Base-by-base conservation (phyloP, 2,113 vertebrate species). In the Setophaga petechia region DNA sequence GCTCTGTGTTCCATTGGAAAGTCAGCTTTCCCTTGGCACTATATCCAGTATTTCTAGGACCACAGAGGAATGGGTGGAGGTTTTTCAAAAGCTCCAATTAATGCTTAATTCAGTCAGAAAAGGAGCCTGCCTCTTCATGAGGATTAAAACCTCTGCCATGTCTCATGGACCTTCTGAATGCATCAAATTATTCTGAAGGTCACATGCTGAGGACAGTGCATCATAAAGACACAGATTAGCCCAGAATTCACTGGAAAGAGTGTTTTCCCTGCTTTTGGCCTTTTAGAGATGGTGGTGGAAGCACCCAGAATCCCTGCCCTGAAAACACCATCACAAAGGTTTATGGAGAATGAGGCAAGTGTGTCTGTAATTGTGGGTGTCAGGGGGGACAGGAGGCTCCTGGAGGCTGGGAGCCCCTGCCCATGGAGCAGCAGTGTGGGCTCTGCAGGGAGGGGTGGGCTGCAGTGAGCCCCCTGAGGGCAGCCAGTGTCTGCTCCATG, bases 11-110 rank as follows among this genome's bases (percentile, higher is more conserved):
- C 79, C 65, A 65, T 52, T 95, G 89, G 82, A 84, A 94, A 67
- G 55, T 92, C 91, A 94, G 86, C 89, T 84, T 92, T 95, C 84
- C 66, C 49, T 81, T 87, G 51, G 41, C 49, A 44, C 84, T 95
- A 72, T 72, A 68, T 84, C 75, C 65, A 92, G 69, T 59, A 54
- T 72, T 94, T 63, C 72, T 63, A 88, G 69, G 41, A 28, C 8
- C 18, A 68, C 54, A 69, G 52, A 4, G 31, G 73, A 82, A 84
- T 49, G 44, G 44, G 39, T 87, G 37, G 57, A 75, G 31, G 47
- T 77, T 89, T 77, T 33, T 31, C 73, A 90, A 92, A 81, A 35
- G 18, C 1, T 4, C 18, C 33, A 62, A 74, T 74, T 78, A 91
- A 81, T 74, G 33, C 52, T 44, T 57, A 72, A 59, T 81, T 84